These are phyloP conservation scores for Drosophila putrida DNA, from an alignment of 2,888 invertebrate species.

Conservation along the genomic window DNA sequence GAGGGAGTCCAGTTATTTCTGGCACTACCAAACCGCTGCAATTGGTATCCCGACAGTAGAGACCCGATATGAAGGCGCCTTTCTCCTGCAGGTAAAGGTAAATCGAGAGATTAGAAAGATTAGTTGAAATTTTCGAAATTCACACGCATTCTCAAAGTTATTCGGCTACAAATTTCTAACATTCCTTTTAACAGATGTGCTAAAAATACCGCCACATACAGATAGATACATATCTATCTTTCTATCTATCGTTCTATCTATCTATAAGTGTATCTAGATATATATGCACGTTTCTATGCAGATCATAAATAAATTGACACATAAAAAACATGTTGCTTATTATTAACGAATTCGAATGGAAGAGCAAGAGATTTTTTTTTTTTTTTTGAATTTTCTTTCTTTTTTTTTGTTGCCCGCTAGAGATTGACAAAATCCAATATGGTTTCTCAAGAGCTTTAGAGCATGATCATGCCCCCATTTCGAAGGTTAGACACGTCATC, in stretches of 20 bases:
- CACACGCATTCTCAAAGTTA: conserved; percentile 11
- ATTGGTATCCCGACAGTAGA: conserved; percentile 86
- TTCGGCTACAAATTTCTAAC: conserved; percentile 25
- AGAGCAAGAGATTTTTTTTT: neutral
- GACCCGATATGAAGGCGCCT: conserved; percentile 82
- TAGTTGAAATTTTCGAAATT: neutral
- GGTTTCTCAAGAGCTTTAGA: conserved; percentile 8
- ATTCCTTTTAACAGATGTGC: conserved; percentile 54
- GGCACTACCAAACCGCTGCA: conserved; percentile 86
- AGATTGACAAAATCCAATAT: conserved; percentile 34
- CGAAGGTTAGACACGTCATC: conserved; percentile 55
- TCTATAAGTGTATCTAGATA: conserved; percentile 22
- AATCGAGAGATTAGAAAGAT: neutral
- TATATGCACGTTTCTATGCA: conserved; percentile 34
- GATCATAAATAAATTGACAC: conserved; percentile 65
- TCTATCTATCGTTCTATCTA: conserved; percentile 2
- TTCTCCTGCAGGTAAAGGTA: conserved; percentile 76
- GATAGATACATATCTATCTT: conserved; percentile 11
- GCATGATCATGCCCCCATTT: conserved; percentile 19
- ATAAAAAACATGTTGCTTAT: conserved; percentile 59
- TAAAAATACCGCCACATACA: conserved; percentile 55
- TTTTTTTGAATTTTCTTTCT: too few relatives aligned
- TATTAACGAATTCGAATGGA: conserved; percentile 29
- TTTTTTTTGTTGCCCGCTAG: neutral
- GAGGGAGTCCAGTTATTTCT: conserved; percentile 87